phyloP scores from a whole-genome alignment of 2,888 invertebrate species.

The Andrena bucephala region DNA sequence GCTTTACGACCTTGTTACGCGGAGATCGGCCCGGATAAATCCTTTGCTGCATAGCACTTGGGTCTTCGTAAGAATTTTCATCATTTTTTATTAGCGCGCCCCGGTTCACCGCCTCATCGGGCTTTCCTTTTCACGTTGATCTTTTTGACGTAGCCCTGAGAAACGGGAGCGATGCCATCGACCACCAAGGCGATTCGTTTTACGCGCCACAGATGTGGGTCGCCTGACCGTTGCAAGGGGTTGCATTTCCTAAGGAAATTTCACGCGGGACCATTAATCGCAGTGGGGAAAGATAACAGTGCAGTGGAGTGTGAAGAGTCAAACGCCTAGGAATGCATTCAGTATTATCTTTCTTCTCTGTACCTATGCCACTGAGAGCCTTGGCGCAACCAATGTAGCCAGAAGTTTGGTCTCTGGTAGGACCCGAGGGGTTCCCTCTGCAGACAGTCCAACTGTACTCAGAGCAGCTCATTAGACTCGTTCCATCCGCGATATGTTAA shows the following conservation, averaged over 20 bases:
- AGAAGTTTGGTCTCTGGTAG: no score
- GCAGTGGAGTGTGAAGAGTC: no score
- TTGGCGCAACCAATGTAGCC: no score
- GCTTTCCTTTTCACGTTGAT: constrained; percentile 1
- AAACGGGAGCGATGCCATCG: constrained; percentile 13
- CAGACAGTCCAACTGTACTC: no score
- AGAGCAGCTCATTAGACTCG: background rate
- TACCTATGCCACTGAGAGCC: no score
- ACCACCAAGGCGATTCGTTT: constrained; percentile 14
- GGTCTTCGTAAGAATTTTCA: constrained; percentile 45
- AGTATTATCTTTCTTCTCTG: no score
- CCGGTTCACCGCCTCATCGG: background rate
- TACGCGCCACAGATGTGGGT: constrained; percentile 5
- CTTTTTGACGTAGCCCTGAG: constrained; percentile 3
- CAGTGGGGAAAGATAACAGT: no score
- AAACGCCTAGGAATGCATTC: no score
- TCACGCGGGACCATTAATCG: background rate
- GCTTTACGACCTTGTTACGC: constrained; percentile 43
- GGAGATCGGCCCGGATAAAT: constrained; percentile 37
- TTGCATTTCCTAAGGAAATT: background rate
- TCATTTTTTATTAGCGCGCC: constrained; percentile 25
- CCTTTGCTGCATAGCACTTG: background rate
- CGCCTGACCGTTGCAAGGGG: background rate
- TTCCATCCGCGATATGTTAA: background rate
- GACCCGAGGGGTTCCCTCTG: no score